phyloP scores from a whole-genome alignment of 2,113 vertebrate genomes.

The Lipophrys pholis region DNA sequence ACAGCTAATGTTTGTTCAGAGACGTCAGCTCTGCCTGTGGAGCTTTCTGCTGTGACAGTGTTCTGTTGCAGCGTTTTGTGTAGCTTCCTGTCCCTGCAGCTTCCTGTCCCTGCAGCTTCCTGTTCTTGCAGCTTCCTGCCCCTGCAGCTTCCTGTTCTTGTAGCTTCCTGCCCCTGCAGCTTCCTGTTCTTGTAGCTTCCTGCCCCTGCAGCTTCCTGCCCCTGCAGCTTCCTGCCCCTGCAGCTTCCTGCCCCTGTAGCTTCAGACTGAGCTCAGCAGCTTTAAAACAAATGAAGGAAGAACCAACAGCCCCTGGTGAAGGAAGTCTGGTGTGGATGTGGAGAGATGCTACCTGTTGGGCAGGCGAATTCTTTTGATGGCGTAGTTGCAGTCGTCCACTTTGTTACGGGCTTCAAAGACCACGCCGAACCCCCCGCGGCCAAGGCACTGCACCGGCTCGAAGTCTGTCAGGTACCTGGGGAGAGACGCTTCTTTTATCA shows the following conservation, averaged over 20 bases:
- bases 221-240: neutral
- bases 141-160: too few relatives aligned
- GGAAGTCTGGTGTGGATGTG: neutral
- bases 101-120: too few relatives aligned
- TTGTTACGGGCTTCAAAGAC: constrained; percentile 98
- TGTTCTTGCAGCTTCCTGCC: too few relatives aligned
- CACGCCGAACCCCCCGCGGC: constrained; percentile 96
- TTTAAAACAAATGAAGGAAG: constrained; percentile 30
- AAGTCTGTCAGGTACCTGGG: constrained; percentile 96
- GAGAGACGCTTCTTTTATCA: constrained; percentile 35
- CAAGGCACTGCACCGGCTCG: constrained; percentile 96
- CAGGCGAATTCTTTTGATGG: constrained; percentile 97
- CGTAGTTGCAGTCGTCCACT: constrained; percentile 99
- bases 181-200: too few relatives aligned
- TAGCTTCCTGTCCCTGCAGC: too few relatives aligned
- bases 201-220: too few relatives aligned
- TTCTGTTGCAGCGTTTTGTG: too few relatives aligned
- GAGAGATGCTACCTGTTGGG: constrained; percentile 90
- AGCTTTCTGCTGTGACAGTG: too few relatives aligned
- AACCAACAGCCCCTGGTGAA: constrained; percentile 11
- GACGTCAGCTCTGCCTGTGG: too few relatives aligned
- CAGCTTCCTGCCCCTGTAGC: constrained; percentile 3
- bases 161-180: too few relatives aligned
- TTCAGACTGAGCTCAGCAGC: constrained; percentile 19
- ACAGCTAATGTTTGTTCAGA: too few relatives aligned